phyloP scores from a whole-genome alignment of 2,888 invertebrate genomes.

The Bellardia pandia region DNA sequence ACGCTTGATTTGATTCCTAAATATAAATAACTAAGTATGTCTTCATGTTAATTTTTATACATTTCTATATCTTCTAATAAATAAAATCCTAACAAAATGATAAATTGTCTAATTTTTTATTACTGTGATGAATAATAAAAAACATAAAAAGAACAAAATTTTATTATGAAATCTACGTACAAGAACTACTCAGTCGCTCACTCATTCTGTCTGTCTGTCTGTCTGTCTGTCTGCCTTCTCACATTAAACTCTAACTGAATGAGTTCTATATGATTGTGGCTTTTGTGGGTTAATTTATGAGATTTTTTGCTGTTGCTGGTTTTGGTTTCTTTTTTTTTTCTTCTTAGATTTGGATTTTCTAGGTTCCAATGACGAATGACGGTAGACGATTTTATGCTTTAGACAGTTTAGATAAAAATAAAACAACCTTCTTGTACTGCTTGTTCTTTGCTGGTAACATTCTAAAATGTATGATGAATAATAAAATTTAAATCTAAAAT shows the following conservation, averaged over 20 bases:
- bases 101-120: conserved; percentile 72
- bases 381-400: conserved; percentile 53
- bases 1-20: conserved; percentile 34
- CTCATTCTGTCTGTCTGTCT: conserved; percentile 7
- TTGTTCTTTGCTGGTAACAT: conserved; percentile 14
- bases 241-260: conserved; percentile 44
- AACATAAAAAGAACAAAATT: not conserved
- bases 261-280: conserved; percentile 50
- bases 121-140: conserved; percentile 63
- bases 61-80: conserved; percentile 53
- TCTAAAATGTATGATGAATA: conserved; percentile 56
- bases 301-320: conserved; percentile 11
- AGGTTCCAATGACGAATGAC: conserved; percentile 64
- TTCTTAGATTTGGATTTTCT: conserved; percentile 22
- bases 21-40: conserved; percentile 18
- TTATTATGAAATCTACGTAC: conserved; percentile 11
- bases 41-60: conserved; percentile 1
- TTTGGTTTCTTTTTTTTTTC: conserved; percentile 28
- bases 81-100: conserved; percentile 68
- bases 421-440: conserved; percentile 35
- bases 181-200: not conserved
- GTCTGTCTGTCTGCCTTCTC: conserved; percentile 30
- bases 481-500: conserved; percentile 42
- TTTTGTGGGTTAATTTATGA: conserved; percentile 71
- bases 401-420: conserved; percentile 41